A percentile compares a stretch with the other conserved stretches of the same genome.
Evolutionary conservation across 1,140 invertebrate genomes (phyloP).

Genomic region (Pteromalus puparum): DNA sequence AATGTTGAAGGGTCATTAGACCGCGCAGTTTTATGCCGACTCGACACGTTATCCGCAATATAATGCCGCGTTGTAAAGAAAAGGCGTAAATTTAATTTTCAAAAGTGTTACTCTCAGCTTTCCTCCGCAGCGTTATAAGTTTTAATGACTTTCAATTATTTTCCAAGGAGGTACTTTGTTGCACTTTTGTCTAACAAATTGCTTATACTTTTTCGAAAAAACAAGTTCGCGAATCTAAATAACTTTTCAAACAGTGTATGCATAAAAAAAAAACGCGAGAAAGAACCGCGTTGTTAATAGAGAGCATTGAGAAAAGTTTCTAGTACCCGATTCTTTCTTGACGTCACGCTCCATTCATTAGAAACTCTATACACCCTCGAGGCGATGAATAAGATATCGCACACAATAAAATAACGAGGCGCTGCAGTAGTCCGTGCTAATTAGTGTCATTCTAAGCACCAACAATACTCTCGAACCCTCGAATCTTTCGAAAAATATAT

Average conservation of each 20-base stretch:
- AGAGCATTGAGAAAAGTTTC: not conserved
- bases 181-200: too few relatives aligned
- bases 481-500: not conserved
- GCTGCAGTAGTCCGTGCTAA: too few relatives aligned
- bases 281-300: not conserved
- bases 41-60: too few relatives aligned
- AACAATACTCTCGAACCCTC: not conserved
- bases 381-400: not conserved
- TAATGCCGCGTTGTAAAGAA: too few relatives aligned
- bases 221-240: too few relatives aligned
- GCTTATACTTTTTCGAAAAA: too few relatives aligned
- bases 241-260: too few relatives aligned
- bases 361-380: not conserved
- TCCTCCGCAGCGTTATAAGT: not conserved
- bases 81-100: too few relatives aligned
- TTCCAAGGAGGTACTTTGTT: not conserved
- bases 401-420: not conserved
- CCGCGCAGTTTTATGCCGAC: too few relatives aligned
- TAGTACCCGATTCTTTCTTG: not conserved
- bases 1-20: not conserved
- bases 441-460: not conserved
- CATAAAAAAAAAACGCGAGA: too few relatives aligned
- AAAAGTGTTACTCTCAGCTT: too few relatives aligned
- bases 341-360: conserved; percentile 26
- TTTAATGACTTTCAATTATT: not conserved